Percentiles rank a stretch among this genome's conserved stretches.
These are phyloP conservation scores for Heterocephalus glaber DNA, from an alignment of 2,113 vertebrate genomes.

Conservation along the genomic window DNA sequence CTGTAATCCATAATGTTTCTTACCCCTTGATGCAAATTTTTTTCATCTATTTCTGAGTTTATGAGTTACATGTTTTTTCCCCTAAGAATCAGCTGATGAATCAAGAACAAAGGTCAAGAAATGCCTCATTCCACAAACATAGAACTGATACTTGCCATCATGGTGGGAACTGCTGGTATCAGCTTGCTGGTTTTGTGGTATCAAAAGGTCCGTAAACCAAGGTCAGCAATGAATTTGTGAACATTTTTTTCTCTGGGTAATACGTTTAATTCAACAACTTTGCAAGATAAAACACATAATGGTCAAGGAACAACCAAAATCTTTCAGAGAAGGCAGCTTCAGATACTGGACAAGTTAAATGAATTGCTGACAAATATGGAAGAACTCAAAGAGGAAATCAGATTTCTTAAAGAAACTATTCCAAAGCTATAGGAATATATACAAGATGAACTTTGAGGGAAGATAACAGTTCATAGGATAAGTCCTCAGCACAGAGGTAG, in stretches of 20 bases:
- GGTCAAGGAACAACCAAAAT: conserved; percentile 74
- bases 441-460: conserved; percentile 88
- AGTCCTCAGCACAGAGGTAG: conserved; percentile 88
- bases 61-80: no score
- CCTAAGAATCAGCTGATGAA: no score
- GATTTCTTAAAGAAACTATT: conserved; percentile 90
- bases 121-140: conserved; percentile 91
- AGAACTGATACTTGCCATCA: conserved; percentile 89
- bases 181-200: conserved; percentile 90
- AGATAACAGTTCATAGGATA: conserved; percentile 75
- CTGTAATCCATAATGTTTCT: neutral
- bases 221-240: conserved; percentile 34
- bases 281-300: conserved; percentile 67
- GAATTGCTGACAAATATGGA: conserved; percentile 91
- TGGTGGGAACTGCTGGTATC: conserved; percentile 93
- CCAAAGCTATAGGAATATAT: conserved; percentile 91
- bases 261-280: conserved; percentile 58
- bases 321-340: conserved; percentile 86
- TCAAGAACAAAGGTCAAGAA: conserved; percentile 70
- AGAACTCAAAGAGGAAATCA: conserved; percentile 94
- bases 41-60: neutral
- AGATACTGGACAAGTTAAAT: conserved; percentile 92
- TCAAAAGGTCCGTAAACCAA: conserved; percentile 80
- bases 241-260: conserved; percentile 58
- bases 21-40: neutral